These are phyloP conservation scores for Diabrotica balteata DNA, from an alignment of 2,888 invertebrate species.

Conservation along the genomic window DNA sequence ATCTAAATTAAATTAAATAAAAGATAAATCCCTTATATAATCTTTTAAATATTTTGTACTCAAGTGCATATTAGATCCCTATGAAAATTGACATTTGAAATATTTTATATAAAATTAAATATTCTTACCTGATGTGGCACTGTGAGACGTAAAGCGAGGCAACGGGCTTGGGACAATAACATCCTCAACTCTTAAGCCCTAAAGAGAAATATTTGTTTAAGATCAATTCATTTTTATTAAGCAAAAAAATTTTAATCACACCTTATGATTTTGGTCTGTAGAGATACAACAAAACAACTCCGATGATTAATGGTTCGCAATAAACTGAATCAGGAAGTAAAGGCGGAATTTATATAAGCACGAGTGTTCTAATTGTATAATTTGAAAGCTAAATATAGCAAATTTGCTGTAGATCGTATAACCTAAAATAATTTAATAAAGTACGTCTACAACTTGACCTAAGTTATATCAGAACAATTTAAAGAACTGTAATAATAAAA, in stretches of 20 bases:
- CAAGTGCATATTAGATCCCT: too few species aligned
- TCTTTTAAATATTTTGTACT: too few species aligned
- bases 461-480: too few species aligned
- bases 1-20: too few species aligned
- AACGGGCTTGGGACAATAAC: constrained; percentile 43
- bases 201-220: constrained; percentile 12
- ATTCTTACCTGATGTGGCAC: constrained; percentile 43
- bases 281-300: not conserved
- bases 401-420: not conserved
- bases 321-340: not conserved
- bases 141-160: constrained; percentile 41
- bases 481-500: too few species aligned
- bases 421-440: not conserved
- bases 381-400: not conserved
- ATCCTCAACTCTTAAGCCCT: constrained; percentile 40
- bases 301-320: not conserved
- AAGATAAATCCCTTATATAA: too few species aligned
- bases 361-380: not conserved
- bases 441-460: too few species aligned
- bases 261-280: not conserved
- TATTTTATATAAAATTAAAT: not conserved
- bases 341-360: too few species aligned
- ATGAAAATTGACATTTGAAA: too few species aligned
- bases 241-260: too few species aligned
- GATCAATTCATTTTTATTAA: not conserved